phyloP scores from a whole-genome alignment of 2,888 invertebrate species.

The Eupithecia dodoneata region DNA sequence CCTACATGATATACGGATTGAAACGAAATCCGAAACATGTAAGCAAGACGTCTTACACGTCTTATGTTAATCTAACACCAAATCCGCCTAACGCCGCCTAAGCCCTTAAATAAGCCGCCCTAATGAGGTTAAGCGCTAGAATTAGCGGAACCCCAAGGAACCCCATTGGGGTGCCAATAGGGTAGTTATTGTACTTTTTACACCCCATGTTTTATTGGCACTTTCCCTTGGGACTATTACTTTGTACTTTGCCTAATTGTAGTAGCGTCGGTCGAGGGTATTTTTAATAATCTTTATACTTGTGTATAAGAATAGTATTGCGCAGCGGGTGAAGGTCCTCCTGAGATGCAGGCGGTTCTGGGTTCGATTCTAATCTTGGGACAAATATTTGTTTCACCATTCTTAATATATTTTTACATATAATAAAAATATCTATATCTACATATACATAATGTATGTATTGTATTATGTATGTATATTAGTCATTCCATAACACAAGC shows the following conservation, averaged over 20 bases:
- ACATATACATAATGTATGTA: too few species aligned
- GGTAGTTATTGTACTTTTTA: constrained; percentile 55
- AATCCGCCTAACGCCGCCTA: constrained; percentile 45
- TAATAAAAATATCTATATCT: too few species aligned
- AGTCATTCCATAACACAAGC: too few species aligned
- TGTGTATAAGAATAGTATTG: too few species aligned
- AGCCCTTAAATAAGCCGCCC: constrained; percentile 67
- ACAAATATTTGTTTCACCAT: too few species aligned
- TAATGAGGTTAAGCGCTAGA: constrained; percentile 71
- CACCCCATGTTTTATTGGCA: constrained; percentile 41
- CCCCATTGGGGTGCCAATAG: constrained; percentile 31
- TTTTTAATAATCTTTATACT: not conserved
- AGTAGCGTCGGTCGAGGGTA: not conserved
- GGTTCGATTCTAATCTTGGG: too few species aligned
- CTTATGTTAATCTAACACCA: constrained; percentile 49
- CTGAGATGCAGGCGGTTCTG: too few species aligned
- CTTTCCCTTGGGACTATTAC: constrained; percentile 38
- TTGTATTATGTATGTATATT: too few species aligned
- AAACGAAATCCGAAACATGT: constrained; percentile 17
- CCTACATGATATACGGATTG: not conserved
- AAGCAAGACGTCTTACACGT: constrained; percentile 39
- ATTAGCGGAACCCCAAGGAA: constrained; percentile 51
- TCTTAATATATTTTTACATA: too few species aligned
- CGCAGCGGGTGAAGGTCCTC: too few species aligned
- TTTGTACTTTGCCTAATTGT: constrained; percentile 38